Evolutionary conservation across 2,797 vertebrate species (phyloP), one percentile per base, ranked within the genome.

Genomic region (Rhincodon typus): DNA sequence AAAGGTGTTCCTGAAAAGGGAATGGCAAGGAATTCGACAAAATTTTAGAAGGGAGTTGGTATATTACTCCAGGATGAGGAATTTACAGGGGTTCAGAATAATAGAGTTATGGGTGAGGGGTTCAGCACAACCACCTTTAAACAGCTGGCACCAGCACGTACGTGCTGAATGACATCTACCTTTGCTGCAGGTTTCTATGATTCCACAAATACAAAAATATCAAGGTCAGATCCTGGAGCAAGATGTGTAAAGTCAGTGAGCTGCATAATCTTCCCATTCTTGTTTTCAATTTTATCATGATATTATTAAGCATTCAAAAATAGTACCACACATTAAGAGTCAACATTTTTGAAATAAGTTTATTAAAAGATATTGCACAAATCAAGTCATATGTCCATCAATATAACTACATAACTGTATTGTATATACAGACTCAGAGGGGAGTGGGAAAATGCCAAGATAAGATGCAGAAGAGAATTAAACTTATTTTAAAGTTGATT

Each of bases 281-380:
- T 72, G 7, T 30, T 10, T 74, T 87, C 10, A 46, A 94, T 94
- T 70, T 42, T 94, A 38, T 10, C 23, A 70, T 46, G 21, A 19
- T 4, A 4, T 94, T n/a, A 70, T 38, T n/a, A 38, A 13, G 21
- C 25, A 38, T 46, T 50, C 21, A 17, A 70, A 70, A 4, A 91
- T 30, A 66, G 34, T 17, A 34, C 15, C 53, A 91, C 27, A 46
- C 46, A 69, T 42, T 42, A 50, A 72, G 50, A 74, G 27, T 57
- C 27, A 95, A 95, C 30, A 34, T 57, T 95, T 96, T 97, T 97
- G 96, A 96, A 77, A 96, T 79, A 95, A 97, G 97, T 97, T 97
- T 97, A 97, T 96, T 97, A 96, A 96, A 97, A 97, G 96, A 97
- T 97, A 97, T 97, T 97, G 97, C 97, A 97, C 96, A 95, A 96